Base-by-base conservation (phyloP, 1,140 invertebrate species). In the Cotesia glomerata region DNA sequence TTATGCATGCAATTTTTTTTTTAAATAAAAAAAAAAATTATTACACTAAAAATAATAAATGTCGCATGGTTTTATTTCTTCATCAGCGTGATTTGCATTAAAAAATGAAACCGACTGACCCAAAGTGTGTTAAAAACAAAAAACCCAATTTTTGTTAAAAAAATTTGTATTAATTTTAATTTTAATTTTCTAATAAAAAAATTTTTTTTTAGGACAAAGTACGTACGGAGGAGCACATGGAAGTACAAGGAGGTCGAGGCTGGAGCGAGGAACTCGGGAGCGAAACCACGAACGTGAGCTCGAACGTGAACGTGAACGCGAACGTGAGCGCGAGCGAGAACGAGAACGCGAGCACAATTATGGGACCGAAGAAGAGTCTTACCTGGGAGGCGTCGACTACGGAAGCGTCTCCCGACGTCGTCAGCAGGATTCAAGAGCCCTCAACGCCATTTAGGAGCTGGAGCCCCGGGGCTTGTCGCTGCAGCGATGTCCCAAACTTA, bases 401-500 rank as follows among this genome's bases (percentile, higher is more conserved):
- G 79, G 78, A 62, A 81, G 74, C 59, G 75, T 75, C 16, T 81
- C 79, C 51, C 80, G 82, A 75, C 81, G 81, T 69, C 85, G 83
- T 76, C 85, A 82, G 72, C 84, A 87, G 73, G 85, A 87, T 76
- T 82, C 84, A 74, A 83, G 85, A 62, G 79, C 79, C 69, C 82
- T 81, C 74, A 85, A 86, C 74, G 85, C 82, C 79, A 87, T 87
- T 83, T 87, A 87, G 85, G 84, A 86, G 79, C 83, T 83, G 83
- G 83, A 84, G 84, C 85, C 85, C 85, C 85, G 85, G 85, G 85
- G 85, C 79, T 83, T 85, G 81, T 86, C 84, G 79, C 78, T 85
- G 77, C 83, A 81, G 79, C 85, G 85, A 79, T 86, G 85, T 83
- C 85, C 85, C 81, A 79, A 84, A 73, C 79, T 87, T 77, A 85